These are phyloP conservation scores for Hirtodrosophila duncani DNA, from an alignment of 2,888 invertebrate species.

Conservation along the genomic window DNA sequence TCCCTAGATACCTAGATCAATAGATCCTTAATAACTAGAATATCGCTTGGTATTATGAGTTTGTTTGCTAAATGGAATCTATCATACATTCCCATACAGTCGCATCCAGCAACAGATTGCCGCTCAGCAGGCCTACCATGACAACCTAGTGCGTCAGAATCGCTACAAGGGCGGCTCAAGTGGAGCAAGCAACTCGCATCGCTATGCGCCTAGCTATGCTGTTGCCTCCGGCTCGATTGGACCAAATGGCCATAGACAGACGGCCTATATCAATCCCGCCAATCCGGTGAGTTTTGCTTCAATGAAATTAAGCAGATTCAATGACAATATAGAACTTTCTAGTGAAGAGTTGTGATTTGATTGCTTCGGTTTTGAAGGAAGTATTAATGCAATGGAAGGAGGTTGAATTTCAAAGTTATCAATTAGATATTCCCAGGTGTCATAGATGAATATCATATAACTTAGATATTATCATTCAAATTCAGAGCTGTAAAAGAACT, in stretches of 20 bases:
- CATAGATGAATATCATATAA: too few species aligned
- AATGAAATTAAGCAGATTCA: too few species aligned
- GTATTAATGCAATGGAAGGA: too few species aligned
- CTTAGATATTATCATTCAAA: too few species aligned
- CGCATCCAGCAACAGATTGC: slow-evolving; percentile 73
- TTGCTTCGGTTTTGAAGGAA: too few species aligned
- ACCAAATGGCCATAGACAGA: slow-evolving; percentile 80
- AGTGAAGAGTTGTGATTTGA: too few species aligned
- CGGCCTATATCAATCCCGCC: slow-evolving; percentile 81
- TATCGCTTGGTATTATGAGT: too few species aligned
- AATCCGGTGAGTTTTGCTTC: slow-evolving; percentile 82
- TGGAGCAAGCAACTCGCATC: slow-evolving; percentile 36
- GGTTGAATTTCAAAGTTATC: too few species aligned
- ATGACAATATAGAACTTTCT: too few species aligned
- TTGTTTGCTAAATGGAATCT: too few species aligned
- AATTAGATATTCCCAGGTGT: too few species aligned
- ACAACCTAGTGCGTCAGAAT: slow-evolving; percentile 54
- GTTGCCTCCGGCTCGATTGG: slow-evolving; percentile 80
- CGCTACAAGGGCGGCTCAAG: slow-evolving; percentile 30
- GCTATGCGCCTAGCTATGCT: slow-evolving; percentile 78
- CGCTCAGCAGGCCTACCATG: slow-evolving; percentile 67
- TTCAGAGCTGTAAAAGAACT: too few species aligned
- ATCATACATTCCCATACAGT: slow-evolving; percentile 19
- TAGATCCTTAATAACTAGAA: neutral
- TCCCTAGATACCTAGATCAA: neutral